Evolutionary conservation across 2,888 invertebrate genomes (phyloP), one percentile per base, ranked within the genome.

Genomic region (Leptopterna dolabrata): DNA sequence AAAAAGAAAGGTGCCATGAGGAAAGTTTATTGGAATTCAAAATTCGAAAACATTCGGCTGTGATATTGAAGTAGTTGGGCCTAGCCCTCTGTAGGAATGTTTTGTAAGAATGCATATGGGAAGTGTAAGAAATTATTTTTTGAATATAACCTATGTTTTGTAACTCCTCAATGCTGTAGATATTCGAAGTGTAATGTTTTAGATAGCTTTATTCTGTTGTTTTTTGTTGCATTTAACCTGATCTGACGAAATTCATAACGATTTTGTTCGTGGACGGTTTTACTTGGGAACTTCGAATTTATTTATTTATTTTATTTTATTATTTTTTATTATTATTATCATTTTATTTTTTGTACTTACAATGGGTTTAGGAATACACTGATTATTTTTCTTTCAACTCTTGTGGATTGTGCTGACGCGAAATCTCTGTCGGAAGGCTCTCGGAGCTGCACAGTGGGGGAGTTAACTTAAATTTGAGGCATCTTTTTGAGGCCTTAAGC

Each of bases 1-100:
- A 30, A 81, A 51, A 81, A 63, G 51, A 51, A 81, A 81, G 83
- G 83, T 83, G 83, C 83, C 83, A 83, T 83, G 63, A 41, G 83
- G 83, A 70, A 63, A 63, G 55, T 83, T 43, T 14, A 70, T 63
- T 70, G 83, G 70, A 83, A 83, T 83, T 83, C 70, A 83, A 83
- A 83, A 83, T 83, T 83, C 70, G 43, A 41, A 81, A 83, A 70
- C 41, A 30, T 55, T 70, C 83, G 83, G 83, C 83, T 83, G 83
- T 83, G 83, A 83, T 83, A 83, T 55, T 47, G 43, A 27, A 55
- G 19, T 83, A 83, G 83, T 43, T 43, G 83, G 83, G 83, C 83
- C 70, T 41, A 83, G 83, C 83, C 83, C 83, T 70, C 24, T 41
- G 30, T 83, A 83, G 63, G 83, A 83, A 30, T 83, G 63, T 78